Percentiles rank a stretch among this genome's conserved stretches.
These are phyloP conservation scores for Elephas maximus DNA, from an alignment of 2,113 vertebrate genomes.

Conservation along the genomic window DNA sequence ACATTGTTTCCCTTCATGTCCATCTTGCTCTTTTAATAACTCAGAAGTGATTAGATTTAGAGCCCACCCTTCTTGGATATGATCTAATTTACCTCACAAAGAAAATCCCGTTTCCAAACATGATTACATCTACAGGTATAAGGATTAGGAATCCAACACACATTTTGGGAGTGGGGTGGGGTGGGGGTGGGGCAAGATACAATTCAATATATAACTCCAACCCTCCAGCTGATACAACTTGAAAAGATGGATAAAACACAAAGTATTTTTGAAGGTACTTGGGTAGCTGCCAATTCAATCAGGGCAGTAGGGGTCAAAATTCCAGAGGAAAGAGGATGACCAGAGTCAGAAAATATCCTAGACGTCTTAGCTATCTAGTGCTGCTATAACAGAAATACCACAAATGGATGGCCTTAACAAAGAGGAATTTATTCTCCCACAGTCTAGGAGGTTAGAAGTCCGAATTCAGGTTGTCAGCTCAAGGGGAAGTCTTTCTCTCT, in stretches of 20 bases:
- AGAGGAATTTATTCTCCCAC: too few relatives aligned
- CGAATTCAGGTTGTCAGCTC: too few relatives aligned
- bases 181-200: too few relatives aligned
- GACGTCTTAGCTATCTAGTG: not conserved
- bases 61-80: not conserved
- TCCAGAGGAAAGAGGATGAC: not conserved
- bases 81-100: not conserved
- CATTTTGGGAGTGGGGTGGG: not conserved
- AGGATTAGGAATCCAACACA: not conserved
- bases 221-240: too few relatives aligned
- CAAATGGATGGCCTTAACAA: too few relatives aligned
- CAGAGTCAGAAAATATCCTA: not conserved
- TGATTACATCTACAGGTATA: not conserved
- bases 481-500: too few relatives aligned
- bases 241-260: not conserved
- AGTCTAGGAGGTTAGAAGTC: too few relatives aligned
- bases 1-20: conserved; percentile 73
- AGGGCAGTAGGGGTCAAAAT: not conserved
- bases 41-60: not conserved
- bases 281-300: not conserved
- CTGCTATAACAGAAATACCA: too few relatives aligned
- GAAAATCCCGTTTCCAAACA: not conserved
- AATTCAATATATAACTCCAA: not conserved
- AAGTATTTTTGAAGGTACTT: not conserved
- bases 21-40: too few relatives aligned